These are phyloP conservation scores for Fissipunctia ypsillon DNA, from an alignment of 2,888 invertebrate species.

Conservation along the genomic window DNA sequence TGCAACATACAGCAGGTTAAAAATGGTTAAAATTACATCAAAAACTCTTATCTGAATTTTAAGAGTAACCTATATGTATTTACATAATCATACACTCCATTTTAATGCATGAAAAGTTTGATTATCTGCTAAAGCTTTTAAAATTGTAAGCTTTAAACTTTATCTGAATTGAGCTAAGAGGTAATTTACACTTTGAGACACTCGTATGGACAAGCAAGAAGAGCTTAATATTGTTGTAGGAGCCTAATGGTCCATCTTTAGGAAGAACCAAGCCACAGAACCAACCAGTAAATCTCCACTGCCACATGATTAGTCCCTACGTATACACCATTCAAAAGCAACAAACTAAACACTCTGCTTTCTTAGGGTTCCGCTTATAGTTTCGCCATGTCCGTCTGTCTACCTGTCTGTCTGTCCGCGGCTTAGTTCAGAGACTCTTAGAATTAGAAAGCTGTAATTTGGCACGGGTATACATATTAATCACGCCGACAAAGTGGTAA, in stretches of 20 bases:
- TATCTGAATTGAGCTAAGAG: not conserved
- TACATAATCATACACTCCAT: not conserved
- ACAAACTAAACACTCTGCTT: too few relatives aligned
- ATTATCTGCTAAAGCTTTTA: not conserved
- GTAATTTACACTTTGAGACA: not conserved
- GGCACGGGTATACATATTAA: too few relatives aligned
- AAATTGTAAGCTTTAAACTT: not conserved
- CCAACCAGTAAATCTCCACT: not conserved
- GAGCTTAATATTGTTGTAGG: not conserved
- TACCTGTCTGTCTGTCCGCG: too few relatives aligned
- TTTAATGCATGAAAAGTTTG: not conserved
- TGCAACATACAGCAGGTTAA: conserved; percentile 27
- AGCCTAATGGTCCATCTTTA: too few relatives aligned
- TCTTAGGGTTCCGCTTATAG: too few relatives aligned
- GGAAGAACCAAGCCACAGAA: not conserved
- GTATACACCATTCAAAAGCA: not conserved
- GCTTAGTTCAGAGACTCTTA: too few relatives aligned
- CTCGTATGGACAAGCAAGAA: not conserved
- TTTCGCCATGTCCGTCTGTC: too few relatives aligned
- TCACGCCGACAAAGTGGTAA: too few relatives aligned
- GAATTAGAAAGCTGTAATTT: too few relatives aligned
- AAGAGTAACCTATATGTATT: too few relatives aligned
- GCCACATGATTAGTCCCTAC: not conserved
- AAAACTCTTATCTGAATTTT: not conserved
- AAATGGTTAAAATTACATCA: not conserved